Percentiles rank a stretch among this genome's conserved stretches.
Evolutionary conservation across 2,888 invertebrate genomes (phyloP).

Genomic region (Alitta virens): DNA sequence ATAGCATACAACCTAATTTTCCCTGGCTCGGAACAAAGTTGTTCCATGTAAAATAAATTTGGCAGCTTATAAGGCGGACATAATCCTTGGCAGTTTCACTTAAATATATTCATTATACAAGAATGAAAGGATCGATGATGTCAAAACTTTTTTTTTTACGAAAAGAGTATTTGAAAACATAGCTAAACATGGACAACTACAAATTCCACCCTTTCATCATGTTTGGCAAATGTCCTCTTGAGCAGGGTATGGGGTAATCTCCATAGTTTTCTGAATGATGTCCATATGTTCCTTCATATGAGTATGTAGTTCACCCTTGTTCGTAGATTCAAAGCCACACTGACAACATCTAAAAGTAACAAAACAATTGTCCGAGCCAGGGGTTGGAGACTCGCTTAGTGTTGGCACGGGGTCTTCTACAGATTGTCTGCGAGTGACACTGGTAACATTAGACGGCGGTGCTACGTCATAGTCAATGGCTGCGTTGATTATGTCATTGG

Average conservation of each 20-base stretch:
- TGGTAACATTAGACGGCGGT: not conserved
- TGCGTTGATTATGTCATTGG: constrained; percentile 53
- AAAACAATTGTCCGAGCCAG: constrained; percentile 25
- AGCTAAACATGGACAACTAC: too few relatives aligned
- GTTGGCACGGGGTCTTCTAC: not conserved
- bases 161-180: too few relatives aligned
- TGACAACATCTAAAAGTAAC: constrained; percentile 54
- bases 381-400: not conserved
- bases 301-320: constrained; percentile 46
- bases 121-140: too few relatives aligned
- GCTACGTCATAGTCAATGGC: constrained; percentile 45
- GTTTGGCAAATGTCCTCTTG: too few relatives aligned
- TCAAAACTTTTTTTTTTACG: too few relatives aligned
- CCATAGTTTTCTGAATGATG: constrained; percentile 46
- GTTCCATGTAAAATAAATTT: too few relatives aligned
- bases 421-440: not conserved
- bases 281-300: constrained; percentile 53
- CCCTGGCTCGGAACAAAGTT: too few relatives aligned
- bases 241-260: constrained; percentile 15
- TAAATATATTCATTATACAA: too few relatives aligned
- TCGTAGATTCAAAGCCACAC: constrained; percentile 53
- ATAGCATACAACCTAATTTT: too few relatives aligned
- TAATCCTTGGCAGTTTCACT: too few relatives aligned
- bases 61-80: too few relatives aligned
- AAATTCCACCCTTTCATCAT: too few relatives aligned